These are phyloP conservation scores for Orthosia gracilis DNA, from an alignment of 2,888 invertebrate species.

Conservation along the genomic window DNA sequence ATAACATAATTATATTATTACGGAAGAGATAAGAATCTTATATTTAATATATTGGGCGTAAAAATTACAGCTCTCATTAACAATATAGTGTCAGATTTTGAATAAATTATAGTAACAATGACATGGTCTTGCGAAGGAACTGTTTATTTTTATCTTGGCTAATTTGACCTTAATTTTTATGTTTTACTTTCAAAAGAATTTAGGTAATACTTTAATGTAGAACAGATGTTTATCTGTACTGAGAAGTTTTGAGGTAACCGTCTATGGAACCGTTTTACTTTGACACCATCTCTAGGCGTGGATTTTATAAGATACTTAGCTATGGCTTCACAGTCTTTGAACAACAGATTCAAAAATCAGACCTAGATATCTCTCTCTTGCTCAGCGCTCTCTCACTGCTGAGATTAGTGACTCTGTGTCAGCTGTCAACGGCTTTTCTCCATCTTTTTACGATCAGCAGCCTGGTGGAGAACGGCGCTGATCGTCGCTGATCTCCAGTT, in stretches of 20 bases:
- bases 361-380: too few species aligned
- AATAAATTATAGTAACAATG: constrained; percentile 53
- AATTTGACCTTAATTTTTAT: constrained; percentile 57
- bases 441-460: too few species aligned
- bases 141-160: constrained; percentile 43
- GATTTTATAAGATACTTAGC: neutral
- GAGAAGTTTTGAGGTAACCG: constrained; percentile 3
- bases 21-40: constrained; percentile 66
- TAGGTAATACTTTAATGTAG: constrained; percentile 48
- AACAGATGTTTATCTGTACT: constrained; percentile 43
- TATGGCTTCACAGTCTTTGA: too few species aligned
- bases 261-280: constrained; percentile 8
- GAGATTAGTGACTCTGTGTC: too few species aligned
- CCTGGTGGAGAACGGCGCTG: too few species aligned
- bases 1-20: constrained; percentile 58
- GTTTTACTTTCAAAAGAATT: constrained; percentile 46
- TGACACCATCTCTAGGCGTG: neutral
- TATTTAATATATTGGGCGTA: constrained; percentile 55
- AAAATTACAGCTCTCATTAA: constrained; percentile 61
- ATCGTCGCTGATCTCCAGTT: too few species aligned
- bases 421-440: too few species aligned
- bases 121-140: constrained; percentile 29
- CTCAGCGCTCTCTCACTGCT: too few species aligned
- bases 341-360: neutral
- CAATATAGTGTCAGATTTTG: constrained; percentile 48